Evolutionary conservation across 2,797 vertebrate genomes (phyloP), one percentile per base, ranked within the genome.

Genomic region (Hirundo rustica): DNA sequence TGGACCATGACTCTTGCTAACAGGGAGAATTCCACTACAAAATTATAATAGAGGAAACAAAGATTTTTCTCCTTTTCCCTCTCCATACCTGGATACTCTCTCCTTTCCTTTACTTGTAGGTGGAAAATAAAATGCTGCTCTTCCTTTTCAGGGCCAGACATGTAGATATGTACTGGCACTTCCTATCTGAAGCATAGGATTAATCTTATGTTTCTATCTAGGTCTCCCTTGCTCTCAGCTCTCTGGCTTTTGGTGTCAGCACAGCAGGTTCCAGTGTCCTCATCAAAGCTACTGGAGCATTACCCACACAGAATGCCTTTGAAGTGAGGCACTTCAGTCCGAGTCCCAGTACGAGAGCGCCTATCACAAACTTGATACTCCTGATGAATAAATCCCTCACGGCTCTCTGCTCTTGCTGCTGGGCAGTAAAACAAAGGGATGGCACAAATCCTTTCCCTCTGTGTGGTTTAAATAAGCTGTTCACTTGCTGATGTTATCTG

Each of bases 321-420:
- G 70, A 66, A 71, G 42, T 38, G 91, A 91, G 48, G 30, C 23
- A 11, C 32, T 72, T 65, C 2, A 1, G 51, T 66, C 61, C 3
- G 2, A 32, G 40, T 38, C 30, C 67, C 61, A 25, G 2, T 27
- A 29, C 0, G 0, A 79, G 25, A 50, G 12, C 0, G 0, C 32
- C 79, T 62, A 45, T 77, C 38, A 68, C 74, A 88, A 55, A 57
- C 25, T 36, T 12, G 38, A 48, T 19, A 6, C 5, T 78, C 44
- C 34, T 0, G 0, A 16, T 0, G 0, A 80, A 82, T 53, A 85
- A 89, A 93, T 64, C 77, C n/a, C 44, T 75, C 2, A 0, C 0
- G 1, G 14, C 0, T 0, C 27, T 80, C 36, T 44, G 36, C 54
- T 82, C 51, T 80, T 2, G 0, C 34, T 70, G 29, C 78, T 4